phyloP scores from a whole-genome alignment of 30 jellyfish, hydroid and myxozoan species.

The Hydra vulgaris region DNA sequence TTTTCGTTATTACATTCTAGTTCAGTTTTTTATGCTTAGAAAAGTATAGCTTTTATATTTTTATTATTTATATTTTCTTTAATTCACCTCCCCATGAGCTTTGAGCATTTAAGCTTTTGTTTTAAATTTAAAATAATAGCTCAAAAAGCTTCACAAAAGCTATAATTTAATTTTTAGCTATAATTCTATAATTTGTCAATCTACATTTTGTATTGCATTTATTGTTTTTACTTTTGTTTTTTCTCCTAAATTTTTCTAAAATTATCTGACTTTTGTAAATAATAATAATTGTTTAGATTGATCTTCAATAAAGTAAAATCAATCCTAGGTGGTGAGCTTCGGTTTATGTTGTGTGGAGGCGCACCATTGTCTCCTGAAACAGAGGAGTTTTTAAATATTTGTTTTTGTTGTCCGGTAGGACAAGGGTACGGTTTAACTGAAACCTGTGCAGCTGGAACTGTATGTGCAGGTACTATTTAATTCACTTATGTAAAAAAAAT shows the following conservation, averaged over 20 bases:
- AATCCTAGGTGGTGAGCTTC: conserved; percentile 81
- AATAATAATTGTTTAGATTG: conserved; percentile 38
- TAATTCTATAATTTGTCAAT: too few species aligned
- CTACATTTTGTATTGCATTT: too few species aligned
- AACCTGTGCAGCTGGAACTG: conserved; percentile 92
- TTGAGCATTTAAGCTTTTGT: too few species aligned
- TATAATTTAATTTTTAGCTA: too few species aligned
- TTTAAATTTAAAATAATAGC: too few species aligned
- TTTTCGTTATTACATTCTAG: neutral
- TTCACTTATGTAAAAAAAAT: neutral
- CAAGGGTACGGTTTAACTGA: conserved; percentile 97
- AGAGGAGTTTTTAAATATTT: conserved; percentile 91
- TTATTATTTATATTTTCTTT: neutral
- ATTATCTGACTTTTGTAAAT: too few species aligned
- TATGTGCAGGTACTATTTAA: conserved; percentile 36
- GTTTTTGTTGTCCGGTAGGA: conserved; percentile 98
- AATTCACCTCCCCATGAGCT: neutral
- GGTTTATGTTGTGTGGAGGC: conserved; percentile 86
- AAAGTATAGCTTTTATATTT: conserved; percentile 4
- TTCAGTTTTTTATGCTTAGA: too few species aligned
- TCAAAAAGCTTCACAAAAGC: too few species aligned
- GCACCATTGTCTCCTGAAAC: conserved; percentile 99
- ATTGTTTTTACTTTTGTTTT: too few species aligned
- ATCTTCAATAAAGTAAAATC: conserved; percentile 65
- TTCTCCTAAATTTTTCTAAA: too few species aligned